Evolutionary conservation across 2,888 invertebrate genomes (phyloP), one percentile per base, ranked within the genome.

Genomic region (Torymus tubicola): DNA sequence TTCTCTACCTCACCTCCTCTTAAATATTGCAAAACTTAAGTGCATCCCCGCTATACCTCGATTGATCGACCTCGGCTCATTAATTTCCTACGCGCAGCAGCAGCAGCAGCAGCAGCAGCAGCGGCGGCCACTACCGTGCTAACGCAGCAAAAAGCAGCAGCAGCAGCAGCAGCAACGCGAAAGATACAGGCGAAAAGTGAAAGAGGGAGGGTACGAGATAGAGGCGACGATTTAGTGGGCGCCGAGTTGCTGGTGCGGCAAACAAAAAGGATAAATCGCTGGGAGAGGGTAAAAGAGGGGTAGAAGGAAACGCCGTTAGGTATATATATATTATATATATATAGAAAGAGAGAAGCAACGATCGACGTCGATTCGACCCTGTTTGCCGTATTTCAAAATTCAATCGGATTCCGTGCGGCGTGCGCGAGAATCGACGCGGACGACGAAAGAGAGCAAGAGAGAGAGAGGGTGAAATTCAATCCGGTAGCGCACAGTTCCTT

Each of bases 311-410:
- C 50, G 42, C n/a, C n/a, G 70, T 31, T 11, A 2, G 71, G 57
- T 50, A 16, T 42, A 14, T 58, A 21, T 16, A n/a, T n/a, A n/a
- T n/a, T n/a, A n/a, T n/a, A n/a, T n/a, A n/a, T n/a, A n/a, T n/a
- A n/a, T n/a, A n/a, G n/a, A n/a, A 14, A 55, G 31, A 67, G 18
- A 75, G 67, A 60, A 50, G 52, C 11, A 70, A 16, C 8, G 71
- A 75, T 74, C 81, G 70, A 42, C 70, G 57, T 71, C 55, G 60
- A 75, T 78, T 64, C 65, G 71, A 0, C 67, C 78, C 68, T 77
- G 78, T 80, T 82, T 67, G 76, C 69, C 69, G 70, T 80, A 83
- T 81, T 81, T 78, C 80, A 84, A 77, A 81, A 78, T 82, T 83
- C 82, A 83, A 83, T 84, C 82, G 80, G 82, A 82, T 78, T 80